phyloP scores from a whole-genome alignment of 2,888 invertebrate genomes.

The Sesia bembeciformis region DNA sequence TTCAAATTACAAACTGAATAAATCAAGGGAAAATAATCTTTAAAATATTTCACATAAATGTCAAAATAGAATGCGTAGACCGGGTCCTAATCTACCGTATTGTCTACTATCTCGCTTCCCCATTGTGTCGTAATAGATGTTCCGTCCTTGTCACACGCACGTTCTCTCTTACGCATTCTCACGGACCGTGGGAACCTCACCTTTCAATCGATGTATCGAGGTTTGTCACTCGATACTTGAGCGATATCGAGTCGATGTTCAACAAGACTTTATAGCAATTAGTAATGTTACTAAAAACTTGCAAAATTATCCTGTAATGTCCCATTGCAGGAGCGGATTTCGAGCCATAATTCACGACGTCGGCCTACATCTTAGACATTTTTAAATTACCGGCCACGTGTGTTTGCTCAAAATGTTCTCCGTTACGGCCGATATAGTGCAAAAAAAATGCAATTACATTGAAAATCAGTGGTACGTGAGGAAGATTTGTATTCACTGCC shows the following conservation, averaged over 20 bases:
- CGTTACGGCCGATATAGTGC: too few relatives aligned
- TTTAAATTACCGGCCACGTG: too few relatives aligned
- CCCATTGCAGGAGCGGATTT: too few relatives aligned
- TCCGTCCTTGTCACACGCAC: slow-evolving; percentile 11
- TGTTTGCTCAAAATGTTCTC: too few relatives aligned
- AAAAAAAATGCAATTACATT: too few relatives aligned
- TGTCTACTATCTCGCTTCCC: neutral
- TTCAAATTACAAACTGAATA: neutral
- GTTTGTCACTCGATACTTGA: slow-evolving; percentile 25
- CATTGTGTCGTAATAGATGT: neutral
- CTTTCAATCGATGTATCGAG: slow-evolving; percentile 26
- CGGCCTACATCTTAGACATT: too few relatives aligned
- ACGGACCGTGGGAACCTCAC: slow-evolving; percentile 42
- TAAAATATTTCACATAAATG: neutral
- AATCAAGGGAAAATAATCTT: neutral
- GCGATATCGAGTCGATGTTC: slow-evolving; percentile 13
- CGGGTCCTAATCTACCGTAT: neutral
- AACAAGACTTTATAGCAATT: too few relatives aligned
- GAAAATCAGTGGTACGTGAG: too few relatives aligned
- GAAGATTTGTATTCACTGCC: too few relatives aligned
- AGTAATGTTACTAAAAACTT: too few relatives aligned
- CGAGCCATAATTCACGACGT: too few relatives aligned
- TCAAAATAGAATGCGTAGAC: neutral
- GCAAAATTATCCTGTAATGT: too few relatives aligned
- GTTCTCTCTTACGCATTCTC: slow-evolving; percentile 19